Conservation (phyloP, 2,113 vertebrate genomes). For the Mandrillus leucophaeus region DNA sequence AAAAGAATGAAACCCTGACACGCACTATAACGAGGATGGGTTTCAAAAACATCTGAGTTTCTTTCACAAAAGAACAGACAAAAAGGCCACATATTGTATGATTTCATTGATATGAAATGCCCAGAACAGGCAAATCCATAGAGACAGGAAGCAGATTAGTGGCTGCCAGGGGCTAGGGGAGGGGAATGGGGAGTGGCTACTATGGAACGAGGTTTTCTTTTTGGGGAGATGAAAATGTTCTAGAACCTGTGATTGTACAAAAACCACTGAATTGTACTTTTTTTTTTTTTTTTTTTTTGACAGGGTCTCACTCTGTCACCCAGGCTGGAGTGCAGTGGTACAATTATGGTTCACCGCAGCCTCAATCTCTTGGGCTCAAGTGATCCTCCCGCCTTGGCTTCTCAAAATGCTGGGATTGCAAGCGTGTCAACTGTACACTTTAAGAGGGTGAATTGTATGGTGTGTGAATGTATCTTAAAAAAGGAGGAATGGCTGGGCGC, state of each 20-base stretch:
- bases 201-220: not conserved
- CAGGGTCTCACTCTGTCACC: no score
- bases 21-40: accelerated
- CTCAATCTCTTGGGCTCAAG: no score
- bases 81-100: not conserved
- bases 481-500: no score
- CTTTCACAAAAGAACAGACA: not conserved
- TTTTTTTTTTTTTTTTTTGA: no score
- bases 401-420: no score
- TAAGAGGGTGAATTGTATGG: not conserved
- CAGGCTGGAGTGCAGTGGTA: no score
- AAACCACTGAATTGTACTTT: not conserved
- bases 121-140: not conserved
- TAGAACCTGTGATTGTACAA: not conserved
- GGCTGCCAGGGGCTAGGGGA: not conserved
- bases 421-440: not conserved
- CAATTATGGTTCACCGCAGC: no score
- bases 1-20: not conserved
- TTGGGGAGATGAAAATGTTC: not conserved
- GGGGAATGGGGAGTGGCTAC: not conserved
- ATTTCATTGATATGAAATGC: not conserved
- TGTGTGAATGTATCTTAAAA: not conserved
- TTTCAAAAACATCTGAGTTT: not conserved
- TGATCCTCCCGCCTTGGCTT: no score
- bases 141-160: not conserved